Evolutionary conservation across 2,888 invertebrate species (phyloP).

Genomic region (Andricus quercusramuli): DNA sequence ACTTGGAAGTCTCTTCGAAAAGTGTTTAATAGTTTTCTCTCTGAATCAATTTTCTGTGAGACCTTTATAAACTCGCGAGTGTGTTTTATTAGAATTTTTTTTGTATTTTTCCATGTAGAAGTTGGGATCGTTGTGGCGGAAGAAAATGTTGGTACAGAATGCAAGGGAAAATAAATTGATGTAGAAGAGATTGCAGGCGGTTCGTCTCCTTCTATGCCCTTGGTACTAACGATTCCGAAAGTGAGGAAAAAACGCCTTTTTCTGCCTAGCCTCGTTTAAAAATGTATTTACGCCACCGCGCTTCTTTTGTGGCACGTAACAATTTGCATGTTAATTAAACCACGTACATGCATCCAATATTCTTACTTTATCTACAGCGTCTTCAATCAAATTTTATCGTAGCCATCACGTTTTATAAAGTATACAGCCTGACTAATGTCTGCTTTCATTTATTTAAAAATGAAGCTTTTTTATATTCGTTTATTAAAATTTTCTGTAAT

Average conservation of each 20-base stretch:
- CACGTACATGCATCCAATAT: conserved; percentile 44
- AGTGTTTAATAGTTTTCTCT: conserved; percentile 1
- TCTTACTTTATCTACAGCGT: conserved; percentile 36
- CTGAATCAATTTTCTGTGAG: neutral
- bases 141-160: neutral
- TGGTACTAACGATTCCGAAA: conserved; percentile 62
- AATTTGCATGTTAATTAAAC: conserved; percentile 59
- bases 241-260: conserved; percentile 62
- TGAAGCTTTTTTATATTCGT: neutral
- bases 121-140: neutral
- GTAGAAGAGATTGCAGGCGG: conserved; percentile 41
- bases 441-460: neutral
- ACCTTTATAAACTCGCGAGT: neutral
- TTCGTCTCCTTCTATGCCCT: conserved; percentile 43
- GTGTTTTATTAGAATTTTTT: neutral
- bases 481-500: neutral
- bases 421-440: neutral
- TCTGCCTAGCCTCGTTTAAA: conserved; percentile 51
- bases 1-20: neutral
- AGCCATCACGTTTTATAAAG: conserved; percentile 11
- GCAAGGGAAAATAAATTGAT: conserved; percentile 42
- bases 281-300: conserved; percentile 49
- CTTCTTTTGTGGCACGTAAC: conserved; percentile 50
- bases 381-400: conserved; percentile 19
- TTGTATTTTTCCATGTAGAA: neutral